Percentiles rank a stretch among this genome's conserved stretches.
phyloP scores from a whole-genome alignment of 2,113 vertebrate genomes.

The Procavia capensis region DNA sequence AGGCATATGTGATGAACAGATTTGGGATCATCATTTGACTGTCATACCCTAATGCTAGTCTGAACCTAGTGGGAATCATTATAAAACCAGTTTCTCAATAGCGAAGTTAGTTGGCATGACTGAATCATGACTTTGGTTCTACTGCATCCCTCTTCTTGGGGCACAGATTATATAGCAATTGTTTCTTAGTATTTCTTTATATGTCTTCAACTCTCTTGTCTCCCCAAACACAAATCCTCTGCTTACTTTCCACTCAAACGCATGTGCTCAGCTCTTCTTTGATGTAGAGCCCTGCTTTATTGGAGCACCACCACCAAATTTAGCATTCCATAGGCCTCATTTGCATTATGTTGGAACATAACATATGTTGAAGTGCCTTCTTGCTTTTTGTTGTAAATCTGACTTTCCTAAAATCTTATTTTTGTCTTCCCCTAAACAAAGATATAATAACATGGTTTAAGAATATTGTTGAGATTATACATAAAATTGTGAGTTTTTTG shows the following conservation, averaged over 20 bases:
- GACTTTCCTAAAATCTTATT: not conserved
- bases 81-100: not conserved
- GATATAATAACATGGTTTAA: not conserved
- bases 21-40: not conserved
- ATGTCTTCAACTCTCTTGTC: not conserved
- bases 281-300: not conserved
- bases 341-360: not conserved
- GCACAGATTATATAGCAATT: not conserved
- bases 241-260: not conserved
- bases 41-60: not conserved
- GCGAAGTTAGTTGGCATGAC: not conserved
- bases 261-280: not conserved
- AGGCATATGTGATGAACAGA: not conserved
- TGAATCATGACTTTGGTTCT: not conserved
- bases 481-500: not conserved
- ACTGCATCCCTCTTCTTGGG: not conserved
- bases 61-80: not conserved
- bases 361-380: not conserved
- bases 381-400: not conserved
- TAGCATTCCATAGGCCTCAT: not conserved
- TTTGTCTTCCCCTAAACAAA: not conserved
- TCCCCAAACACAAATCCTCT: not conserved
- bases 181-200: not conserved
- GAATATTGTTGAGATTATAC: not conserved
- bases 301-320: not conserved